Conservation (phyloP, 2,797 vertebrate species). For the Triplophysa yarkandensis region DNA sequence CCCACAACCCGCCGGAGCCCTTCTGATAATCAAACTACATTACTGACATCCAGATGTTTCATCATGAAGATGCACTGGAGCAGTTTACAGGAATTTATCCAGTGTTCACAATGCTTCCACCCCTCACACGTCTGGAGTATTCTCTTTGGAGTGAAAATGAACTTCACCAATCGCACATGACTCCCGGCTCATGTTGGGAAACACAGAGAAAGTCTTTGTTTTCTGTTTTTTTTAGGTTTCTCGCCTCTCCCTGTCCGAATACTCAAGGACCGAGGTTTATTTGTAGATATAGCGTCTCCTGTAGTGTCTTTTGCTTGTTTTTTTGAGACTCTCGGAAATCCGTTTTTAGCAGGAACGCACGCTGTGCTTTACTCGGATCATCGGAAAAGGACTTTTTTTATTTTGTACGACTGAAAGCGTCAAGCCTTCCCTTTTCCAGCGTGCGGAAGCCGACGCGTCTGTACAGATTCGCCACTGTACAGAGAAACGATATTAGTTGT, state of each 20-base stretch:
- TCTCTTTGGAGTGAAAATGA: conserved; percentile 5
- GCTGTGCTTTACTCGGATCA: background rate
- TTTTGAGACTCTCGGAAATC: conserved; percentile 64
- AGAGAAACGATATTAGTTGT: conserved; percentile 72
- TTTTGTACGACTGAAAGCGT: conserved; percentile 45
- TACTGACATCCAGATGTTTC: background rate
- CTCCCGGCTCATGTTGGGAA: conserved; percentile 15
- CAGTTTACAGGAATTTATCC: conserved; percentile 44
- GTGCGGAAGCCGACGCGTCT: conserved; percentile 79
- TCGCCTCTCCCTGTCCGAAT: conserved; percentile 2
- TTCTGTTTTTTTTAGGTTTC: conserved; percentile 48
- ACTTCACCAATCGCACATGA: background rate
- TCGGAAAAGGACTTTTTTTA: conserved; percentile 38
- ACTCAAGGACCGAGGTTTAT: conserved; percentile 75
- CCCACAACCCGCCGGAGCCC: conserved; percentile 13
- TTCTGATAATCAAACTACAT: conserved; percentile 34
- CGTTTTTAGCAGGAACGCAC: conserved; percentile 53
- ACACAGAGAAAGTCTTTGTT: background rate
- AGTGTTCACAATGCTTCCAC: conserved; percentile 52
- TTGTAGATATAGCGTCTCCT: conserved; percentile 71
- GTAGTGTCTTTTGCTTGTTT: conserved; percentile 62
- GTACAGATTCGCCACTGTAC: conserved; percentile 86
- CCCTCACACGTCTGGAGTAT: conserved; percentile 7
- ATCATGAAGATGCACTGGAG: conserved; percentile 11
- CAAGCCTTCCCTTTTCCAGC: conserved; percentile 48